Evolutionary conservation across 2,113 vertebrate species (phyloP).

Genomic region (Cathartes aura): DNA sequence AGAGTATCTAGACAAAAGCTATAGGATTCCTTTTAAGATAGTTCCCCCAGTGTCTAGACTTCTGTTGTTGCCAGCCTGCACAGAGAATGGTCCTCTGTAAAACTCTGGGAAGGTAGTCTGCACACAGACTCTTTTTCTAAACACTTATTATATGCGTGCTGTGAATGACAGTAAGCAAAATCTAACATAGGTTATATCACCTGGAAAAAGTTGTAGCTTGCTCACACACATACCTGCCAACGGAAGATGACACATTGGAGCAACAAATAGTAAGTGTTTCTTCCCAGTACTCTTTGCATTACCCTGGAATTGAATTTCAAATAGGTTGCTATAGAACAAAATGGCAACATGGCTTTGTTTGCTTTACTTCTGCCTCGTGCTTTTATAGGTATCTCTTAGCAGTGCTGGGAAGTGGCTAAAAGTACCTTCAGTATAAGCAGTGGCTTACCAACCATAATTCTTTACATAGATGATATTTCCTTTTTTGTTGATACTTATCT

Average conservation of each 20-base stretch:
- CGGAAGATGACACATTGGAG: background rate
- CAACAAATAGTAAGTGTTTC: background rate
- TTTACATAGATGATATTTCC: background rate
- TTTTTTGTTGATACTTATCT: background rate
- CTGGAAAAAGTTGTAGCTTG: background rate
- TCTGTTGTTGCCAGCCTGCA: background rate
- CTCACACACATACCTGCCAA: background rate
- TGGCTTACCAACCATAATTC: background rate
- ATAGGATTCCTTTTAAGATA: background rate
- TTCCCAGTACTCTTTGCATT: background rate
- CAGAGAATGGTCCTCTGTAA: background rate
- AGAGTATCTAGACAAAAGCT: background rate
- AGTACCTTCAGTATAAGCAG: no score
- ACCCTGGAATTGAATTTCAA: background rate
- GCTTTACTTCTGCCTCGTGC: background rate
- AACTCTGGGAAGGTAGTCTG: background rate
- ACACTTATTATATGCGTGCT: background rate
- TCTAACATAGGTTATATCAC: background rate
- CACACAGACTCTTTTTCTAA: background rate
- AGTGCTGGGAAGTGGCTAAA: background rate
- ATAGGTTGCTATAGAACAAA: background rate
- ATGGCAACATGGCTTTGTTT: background rate
- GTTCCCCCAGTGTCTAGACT: background rate
- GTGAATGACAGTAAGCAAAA: background rate
- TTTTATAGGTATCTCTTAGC: background rate